Evolutionary conservation across 2,888 invertebrate species (phyloP).

Genomic region (Nudaria mundana): DNA sequence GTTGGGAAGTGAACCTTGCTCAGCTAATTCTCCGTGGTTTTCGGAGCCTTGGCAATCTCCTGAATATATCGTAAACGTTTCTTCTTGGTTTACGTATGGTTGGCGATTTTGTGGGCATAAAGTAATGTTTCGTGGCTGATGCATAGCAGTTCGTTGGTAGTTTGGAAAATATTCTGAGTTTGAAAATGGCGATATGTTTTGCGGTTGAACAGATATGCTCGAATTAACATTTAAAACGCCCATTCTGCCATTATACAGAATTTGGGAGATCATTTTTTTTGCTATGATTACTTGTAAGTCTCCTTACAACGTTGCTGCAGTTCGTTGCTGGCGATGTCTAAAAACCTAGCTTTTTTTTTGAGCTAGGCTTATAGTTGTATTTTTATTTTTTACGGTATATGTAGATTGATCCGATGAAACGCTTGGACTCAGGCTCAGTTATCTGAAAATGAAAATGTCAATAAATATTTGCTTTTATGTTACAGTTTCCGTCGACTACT

Average conservation of each 20-base stretch:
- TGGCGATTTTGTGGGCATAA: not conserved
- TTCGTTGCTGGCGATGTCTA: constrained; percentile 2
- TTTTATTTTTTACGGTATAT: constrained; percentile 1
- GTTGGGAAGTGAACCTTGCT: not conserved
- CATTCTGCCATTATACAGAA: constrained; percentile 2
- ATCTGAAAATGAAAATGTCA: not conserved
- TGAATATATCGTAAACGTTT: not conserved
- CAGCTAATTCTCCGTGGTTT: not conserved
- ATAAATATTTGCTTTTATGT: constrained; percentile 1
- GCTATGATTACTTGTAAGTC: not conserved
- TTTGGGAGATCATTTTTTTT: not conserved
- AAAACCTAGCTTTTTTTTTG: constrained; percentile 2
- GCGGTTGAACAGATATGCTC: constrained; percentile 1
- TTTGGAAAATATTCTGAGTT: not conserved
- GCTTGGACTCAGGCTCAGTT: not conserved
- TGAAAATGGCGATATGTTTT: not conserved
- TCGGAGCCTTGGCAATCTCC: not conserved
- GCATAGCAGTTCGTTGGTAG: not conserved
- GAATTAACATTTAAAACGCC: constrained; percentile 1
- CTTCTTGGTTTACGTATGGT: not conserved
- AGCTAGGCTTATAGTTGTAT: not conserved
- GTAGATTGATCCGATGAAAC: not conserved
- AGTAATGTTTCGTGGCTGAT: not conserved
- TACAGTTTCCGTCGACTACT: not conserved
- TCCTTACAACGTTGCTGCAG: not conserved